Evolutionary conservation across 2,888 invertebrate species (phyloP), one percentile per base, ranked within the genome.

Genomic region (Thyatira batis): DNA sequence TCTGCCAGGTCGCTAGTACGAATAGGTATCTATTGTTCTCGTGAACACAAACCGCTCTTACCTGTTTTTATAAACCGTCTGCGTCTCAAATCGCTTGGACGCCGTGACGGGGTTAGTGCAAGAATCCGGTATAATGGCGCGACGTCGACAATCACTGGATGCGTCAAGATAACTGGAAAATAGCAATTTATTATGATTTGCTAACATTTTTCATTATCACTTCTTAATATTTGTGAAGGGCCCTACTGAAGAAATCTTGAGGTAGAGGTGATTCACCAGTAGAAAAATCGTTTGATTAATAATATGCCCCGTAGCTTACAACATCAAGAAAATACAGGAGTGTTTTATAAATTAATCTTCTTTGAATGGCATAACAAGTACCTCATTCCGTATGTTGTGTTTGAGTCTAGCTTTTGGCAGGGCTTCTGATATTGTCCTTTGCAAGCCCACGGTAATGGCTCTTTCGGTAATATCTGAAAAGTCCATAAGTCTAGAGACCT

Each of bases 61-160:
- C 91, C 91, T 91, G 79, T 86, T 88, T 48, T 88, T 91, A 55
- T 91, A 91, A n/a, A 91, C 57, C 0, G 91, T 91, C 20, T 78
- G 75, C 0, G 76, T 69, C 58, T 91, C 91, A 57, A 91, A 91
- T 55, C 78, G 70, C 71, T 78, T 87, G n/a, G 84, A 86, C 0
- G 83, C 61, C 0, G 89, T 87, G 28, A 90, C 89, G 0, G 89
- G 90, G 53, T 90, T 90, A 3, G 59, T 66, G 63, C 86, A 80
- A 50, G 63, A 69, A 46, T 80, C 71, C 0, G 91, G 91, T 0
- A 91, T 65, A 51, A 91, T 88, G 45, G 91, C 83, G 2, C 80
- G 80, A 0, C 91, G 78, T 1, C 91, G 80, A 54, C 91, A 91
- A 65, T 90, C 89, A 52, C 84, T 85, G 33, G 72, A 69, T 1